These are phyloP conservation scores for Spisula subtruncata DNA, from an alignment of 2,888 invertebrate genomes.

Conservation along the genomic window DNA sequence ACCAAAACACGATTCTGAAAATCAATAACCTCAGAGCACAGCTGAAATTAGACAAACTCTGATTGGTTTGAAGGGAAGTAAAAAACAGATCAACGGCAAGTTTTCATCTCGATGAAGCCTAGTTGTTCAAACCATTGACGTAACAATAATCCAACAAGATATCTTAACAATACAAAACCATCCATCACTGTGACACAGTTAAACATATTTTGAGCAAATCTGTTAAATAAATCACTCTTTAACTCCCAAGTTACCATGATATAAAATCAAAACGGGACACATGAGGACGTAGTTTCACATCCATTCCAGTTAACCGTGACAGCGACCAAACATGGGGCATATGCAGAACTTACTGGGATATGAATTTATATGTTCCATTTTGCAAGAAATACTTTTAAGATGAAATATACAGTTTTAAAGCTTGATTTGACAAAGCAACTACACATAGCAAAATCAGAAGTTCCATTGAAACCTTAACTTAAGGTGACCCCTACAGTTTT, in stretches of 20 bases:
- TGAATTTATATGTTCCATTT: no score
- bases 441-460: no score
- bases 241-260: not conserved
- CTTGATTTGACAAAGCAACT: no score
- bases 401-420: no score
- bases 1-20: not conserved
- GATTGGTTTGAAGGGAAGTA: conserved; percentile 10
- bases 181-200: not conserved
- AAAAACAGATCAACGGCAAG: not conserved
- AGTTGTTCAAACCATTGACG: not conserved
- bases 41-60: not conserved
- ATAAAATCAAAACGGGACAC: not conserved
- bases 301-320: not conserved
- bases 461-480: no score
- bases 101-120: not conserved
- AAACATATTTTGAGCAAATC: no score
- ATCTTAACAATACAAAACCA: not conserved
- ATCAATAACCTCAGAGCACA: conserved; percentile 8
- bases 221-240: not conserved
- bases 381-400: no score
- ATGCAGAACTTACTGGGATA: no score
- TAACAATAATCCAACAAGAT: not conserved
- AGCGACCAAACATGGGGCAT: not conserved
- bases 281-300: not conserved
- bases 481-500: no score